Percentiles rank a stretch among this genome's conserved stretches.
Evolutionary conservation across 2,113 vertebrate species (phyloP).

Genomic region (Chaetura pelagica): DNA sequence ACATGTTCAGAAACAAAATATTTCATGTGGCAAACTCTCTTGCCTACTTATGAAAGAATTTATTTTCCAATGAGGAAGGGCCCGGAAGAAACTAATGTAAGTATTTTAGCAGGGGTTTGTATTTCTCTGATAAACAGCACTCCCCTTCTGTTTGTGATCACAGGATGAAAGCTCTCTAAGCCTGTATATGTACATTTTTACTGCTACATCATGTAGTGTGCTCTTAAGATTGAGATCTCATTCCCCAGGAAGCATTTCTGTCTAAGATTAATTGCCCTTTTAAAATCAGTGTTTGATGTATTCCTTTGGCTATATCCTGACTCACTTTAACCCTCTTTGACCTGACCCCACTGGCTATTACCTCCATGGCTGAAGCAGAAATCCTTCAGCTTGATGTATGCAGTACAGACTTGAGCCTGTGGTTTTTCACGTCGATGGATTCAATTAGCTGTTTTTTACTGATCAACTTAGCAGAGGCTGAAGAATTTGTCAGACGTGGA

Average conservation of each 20-base stretch:
- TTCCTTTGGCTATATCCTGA: conserved; percentile 82
- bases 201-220: conserved; percentile 80
- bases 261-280: conserved; percentile 86
- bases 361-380: conserved; percentile 69
- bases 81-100: conserved; percentile 76
- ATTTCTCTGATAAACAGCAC: conserved; percentile 80
- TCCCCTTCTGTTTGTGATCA: conserved; percentile 84
- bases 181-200: conserved; percentile 83
- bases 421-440: conserved; percentile 77
- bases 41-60: conserved; percentile 46
- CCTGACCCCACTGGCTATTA: conserved; percentile 81
- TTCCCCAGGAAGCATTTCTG: conserved; percentile 84
- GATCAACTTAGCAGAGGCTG: conserved; percentile 66
- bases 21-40: not conserved
- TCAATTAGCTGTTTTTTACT: conserved; percentile 78
- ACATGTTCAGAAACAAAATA: not conserved
- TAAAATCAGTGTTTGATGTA: conserved; percentile 85
- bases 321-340: conserved; percentile 82
- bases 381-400: conserved; percentile 80
- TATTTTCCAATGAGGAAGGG: conserved; percentile 24
- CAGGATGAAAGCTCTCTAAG: conserved; percentile 80
- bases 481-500: conserved; percentile 69
- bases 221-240: conserved; percentile 84
- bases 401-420: conserved; percentile 73
- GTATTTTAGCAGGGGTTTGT: conserved; percentile 77